These are phyloP conservation scores for Sylvietta virens DNA, from an alignment of 2,113 vertebrate genomes.

Conservation along the genomic window DNA sequence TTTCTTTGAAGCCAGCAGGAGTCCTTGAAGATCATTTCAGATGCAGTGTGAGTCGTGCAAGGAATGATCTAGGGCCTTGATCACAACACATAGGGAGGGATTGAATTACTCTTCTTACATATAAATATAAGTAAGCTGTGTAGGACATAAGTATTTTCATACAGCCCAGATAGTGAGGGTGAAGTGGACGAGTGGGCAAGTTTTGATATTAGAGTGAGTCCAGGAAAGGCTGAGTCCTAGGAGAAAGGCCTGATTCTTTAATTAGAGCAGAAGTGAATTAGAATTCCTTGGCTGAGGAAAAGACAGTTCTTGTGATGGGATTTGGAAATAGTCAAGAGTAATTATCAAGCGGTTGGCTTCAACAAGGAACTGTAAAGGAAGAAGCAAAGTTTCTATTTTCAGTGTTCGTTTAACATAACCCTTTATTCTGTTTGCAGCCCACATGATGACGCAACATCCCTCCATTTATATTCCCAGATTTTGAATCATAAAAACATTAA, in stretches of 20 bases:
- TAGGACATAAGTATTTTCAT: not conserved
- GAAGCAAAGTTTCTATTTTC: slow-evolving; percentile 72
- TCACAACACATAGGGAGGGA: slow-evolving; percentile 25
- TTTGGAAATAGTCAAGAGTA: slow-evolving; percentile 63
- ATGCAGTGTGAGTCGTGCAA: slow-evolving; percentile 52
- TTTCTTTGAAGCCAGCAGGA: slow-evolving; percentile 63
- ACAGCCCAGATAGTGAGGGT: not conserved
- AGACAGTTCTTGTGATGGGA: slow-evolving; percentile 53
- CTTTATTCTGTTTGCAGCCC: slow-evolving; percentile 70
- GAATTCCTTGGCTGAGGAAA: slow-evolving; percentile 49
- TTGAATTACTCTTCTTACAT: slow-evolving; percentile 7
- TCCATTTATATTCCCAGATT: slow-evolving; percentile 65
- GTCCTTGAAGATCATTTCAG: slow-evolving; percentile 60
- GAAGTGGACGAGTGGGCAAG: not conserved
- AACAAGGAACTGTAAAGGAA: slow-evolving; percentile 55
- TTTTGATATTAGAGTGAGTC: not conserved
- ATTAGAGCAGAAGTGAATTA: slow-evolving; percentile 42
- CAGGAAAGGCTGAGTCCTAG: not conserved
- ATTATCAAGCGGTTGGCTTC: slow-evolving; percentile 53
- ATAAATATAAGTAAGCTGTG: not conserved
- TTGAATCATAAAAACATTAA: slow-evolving; percentile 62
- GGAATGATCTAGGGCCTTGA: slow-evolving; percentile 47
- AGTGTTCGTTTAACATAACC: slow-evolving; percentile 69
- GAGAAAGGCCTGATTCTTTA: slow-evolving; percentile 25
- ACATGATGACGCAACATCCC: slow-evolving; percentile 64